Evolutionary conservation across 53 echinoderm and acorn worm genomes (phyloP).

Genomic region (Henricia sp.): DNA sequence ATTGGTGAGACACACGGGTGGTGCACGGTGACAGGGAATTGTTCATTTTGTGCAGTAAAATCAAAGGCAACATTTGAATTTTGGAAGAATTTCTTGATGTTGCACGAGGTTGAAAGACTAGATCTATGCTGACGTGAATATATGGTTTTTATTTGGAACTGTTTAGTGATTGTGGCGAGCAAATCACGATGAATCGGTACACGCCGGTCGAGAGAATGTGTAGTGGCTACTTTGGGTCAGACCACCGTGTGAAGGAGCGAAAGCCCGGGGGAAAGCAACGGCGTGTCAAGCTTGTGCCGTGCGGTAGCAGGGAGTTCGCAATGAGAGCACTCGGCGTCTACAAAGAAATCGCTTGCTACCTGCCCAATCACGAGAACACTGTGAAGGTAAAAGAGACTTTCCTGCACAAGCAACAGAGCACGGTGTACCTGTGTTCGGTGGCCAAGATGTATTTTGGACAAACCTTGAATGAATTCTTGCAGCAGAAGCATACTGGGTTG

Average conservation of each 20-base stretch:
- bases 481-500: slow-evolving; percentile 63
- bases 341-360: slow-evolving; percentile 67
- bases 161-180: no score
- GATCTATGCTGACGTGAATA: no score
- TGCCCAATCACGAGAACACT: slow-evolving; percentile 81
- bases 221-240: slow-evolving; percentile 88
- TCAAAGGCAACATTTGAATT: no score
- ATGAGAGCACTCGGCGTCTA: slow-evolving; percentile 70
- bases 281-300: slow-evolving; percentile 74
- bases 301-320: slow-evolving; percentile 68
- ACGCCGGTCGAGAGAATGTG: slow-evolving; percentile 75
- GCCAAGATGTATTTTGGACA: slow-evolving; percentile 59
- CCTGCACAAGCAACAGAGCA: slow-evolving; percentile 63
- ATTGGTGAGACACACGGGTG: background rate
- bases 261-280: slow-evolving; percentile 63
- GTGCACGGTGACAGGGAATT: no score
- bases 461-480: slow-evolving; percentile 82
- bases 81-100: no score
- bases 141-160: no score
- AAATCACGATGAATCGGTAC: slow-evolving; percentile 71
- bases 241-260: slow-evolving; percentile 73
- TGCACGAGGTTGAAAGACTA: no score
- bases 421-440: slow-evolving; percentile 78
- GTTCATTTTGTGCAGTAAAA: no score
- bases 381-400: slow-evolving; percentile 79